A percentile compares a stretch with the other conserved stretches of the same genome.
phyloP scores from a whole-genome alignment of 2,113 vertebrate genomes.

The Urocolius indicus region DNA sequence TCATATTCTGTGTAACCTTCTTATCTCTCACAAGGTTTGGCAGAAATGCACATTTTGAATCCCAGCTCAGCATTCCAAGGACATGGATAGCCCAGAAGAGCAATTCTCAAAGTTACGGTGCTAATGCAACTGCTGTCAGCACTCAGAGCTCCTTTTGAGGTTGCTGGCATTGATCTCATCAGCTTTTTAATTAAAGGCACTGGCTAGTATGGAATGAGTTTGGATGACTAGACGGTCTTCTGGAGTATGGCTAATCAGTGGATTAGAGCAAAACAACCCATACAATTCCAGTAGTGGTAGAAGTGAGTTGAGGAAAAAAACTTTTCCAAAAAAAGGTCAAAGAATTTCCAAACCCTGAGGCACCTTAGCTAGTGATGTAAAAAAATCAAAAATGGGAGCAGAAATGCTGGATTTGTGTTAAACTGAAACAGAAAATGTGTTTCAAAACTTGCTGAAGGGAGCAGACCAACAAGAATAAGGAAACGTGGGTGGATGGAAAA shows the following conservation, averaged over 20 bases:
- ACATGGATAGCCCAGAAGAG: neutral
- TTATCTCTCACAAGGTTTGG: neutral
- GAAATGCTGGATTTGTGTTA: neutral
- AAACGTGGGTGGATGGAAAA: conserved; percentile 14
- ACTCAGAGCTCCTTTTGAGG: conserved; percentile 1
- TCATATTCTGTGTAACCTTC: neutral
- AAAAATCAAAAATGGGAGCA: neutral
- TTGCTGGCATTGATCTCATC: neutral
- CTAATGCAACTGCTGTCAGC: neutral
- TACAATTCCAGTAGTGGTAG: neutral
- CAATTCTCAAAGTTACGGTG: neutral
- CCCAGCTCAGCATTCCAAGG: neutral
- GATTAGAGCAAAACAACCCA: neutral
- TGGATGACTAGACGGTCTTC: neutral
- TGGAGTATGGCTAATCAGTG: neutral
- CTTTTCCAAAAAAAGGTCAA: neutral
- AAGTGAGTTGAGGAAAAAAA: neutral
- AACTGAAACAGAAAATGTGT: conserved; percentile 16
- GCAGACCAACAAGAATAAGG: neutral
- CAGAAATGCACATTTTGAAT: conserved; percentile 6
- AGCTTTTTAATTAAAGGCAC: neutral
- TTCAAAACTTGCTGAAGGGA: conserved; percentile 51
- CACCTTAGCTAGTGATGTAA: neutral
- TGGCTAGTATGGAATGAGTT: neutral
- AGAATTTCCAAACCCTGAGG: neutral